phyloP scores from a whole-genome alignment of 2,113 vertebrate genomes.

The Irena cyanogastra region DNA sequence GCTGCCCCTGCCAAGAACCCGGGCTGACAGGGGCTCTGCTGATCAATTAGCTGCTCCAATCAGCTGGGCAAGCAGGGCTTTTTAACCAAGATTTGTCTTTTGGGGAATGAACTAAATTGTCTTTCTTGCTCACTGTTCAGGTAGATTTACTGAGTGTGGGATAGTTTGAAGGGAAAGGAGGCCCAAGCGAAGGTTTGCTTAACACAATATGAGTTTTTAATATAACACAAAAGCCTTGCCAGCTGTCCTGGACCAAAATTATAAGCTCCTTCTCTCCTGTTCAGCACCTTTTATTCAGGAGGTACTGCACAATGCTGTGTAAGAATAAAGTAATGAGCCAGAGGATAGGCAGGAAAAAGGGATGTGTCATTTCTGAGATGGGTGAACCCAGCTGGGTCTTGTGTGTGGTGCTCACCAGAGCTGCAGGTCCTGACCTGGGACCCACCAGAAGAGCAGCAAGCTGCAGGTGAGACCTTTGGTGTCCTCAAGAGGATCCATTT shows the following conservation, averaged over 20 bases:
- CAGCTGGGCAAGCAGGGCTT: not conserved
- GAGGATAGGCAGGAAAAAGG: not conserved
- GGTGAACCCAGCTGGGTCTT: not conserved
- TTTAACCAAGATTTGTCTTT: not conserved
- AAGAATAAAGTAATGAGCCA: not conserved
- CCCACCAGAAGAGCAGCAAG: not conserved
- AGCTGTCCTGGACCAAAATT: not conserved
- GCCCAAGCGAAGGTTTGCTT: not conserved
- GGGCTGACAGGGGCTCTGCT: not conserved
- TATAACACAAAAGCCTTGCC: not conserved
- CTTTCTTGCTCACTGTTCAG: not conserved
- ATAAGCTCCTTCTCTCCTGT: not conserved
- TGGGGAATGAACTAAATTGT: not conserved
- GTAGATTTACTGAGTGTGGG: not conserved
- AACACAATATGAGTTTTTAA: not conserved
- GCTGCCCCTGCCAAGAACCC: not conserved
- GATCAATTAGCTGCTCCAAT: not conserved
- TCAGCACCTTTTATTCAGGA: not conserved
- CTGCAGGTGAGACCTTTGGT: not conserved
- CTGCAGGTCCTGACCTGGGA: not conserved
- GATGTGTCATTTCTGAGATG: accelerated
- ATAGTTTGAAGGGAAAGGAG: not conserved
- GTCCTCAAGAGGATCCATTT: not conserved
- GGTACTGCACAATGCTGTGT: not conserved
- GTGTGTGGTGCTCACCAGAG: not conserved